Conservation (phyloP, 2,888 invertebrate species). For the Nebria salina region DNA sequence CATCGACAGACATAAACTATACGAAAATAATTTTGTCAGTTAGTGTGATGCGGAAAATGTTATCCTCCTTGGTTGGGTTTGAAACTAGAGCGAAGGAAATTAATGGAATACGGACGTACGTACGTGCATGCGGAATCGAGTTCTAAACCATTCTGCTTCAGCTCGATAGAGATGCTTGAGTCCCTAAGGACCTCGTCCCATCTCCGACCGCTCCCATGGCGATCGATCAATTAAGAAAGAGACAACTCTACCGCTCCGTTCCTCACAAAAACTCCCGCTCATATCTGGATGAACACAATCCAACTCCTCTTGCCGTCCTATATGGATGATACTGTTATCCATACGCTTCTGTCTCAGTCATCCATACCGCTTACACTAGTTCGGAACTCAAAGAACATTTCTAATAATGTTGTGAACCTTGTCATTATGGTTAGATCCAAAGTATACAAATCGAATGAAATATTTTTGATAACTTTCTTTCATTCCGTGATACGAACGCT, state of each 20-base stretch:
- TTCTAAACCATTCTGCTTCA: slow-evolving; percentile 40
- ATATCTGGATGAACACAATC: slow-evolving; percentile 32
- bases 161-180: slow-evolving; percentile 42
- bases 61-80: slow-evolving; percentile 20
- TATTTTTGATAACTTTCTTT: too few relatives aligned
- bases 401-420: not conserved
- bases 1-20: not conserved
- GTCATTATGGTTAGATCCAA: not conserved
- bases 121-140: slow-evolving; percentile 39
- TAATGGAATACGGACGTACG: slow-evolving; percentile 42
- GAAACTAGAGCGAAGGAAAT: slow-evolving; percentile 32
- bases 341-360: not conserved
- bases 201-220: slow-evolving; percentile 46
- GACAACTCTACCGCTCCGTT: slow-evolving; percentile 38
- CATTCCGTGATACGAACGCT: not conserved
- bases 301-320: slow-evolving; percentile 6
- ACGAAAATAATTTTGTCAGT: not conserved
- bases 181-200: slow-evolving; percentile 40
- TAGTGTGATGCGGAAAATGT: not conserved
- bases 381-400: not conserved
- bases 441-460: too few relatives aligned
- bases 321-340: not conserved
- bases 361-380: not conserved
- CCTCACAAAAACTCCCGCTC: slow-evolving; percentile 38
- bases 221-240: slow-evolving; percentile 47